phyloP scores from a whole-genome alignment of 2,797 vertebrate genomes.

The Hoplostethus atlanticus region DNA sequence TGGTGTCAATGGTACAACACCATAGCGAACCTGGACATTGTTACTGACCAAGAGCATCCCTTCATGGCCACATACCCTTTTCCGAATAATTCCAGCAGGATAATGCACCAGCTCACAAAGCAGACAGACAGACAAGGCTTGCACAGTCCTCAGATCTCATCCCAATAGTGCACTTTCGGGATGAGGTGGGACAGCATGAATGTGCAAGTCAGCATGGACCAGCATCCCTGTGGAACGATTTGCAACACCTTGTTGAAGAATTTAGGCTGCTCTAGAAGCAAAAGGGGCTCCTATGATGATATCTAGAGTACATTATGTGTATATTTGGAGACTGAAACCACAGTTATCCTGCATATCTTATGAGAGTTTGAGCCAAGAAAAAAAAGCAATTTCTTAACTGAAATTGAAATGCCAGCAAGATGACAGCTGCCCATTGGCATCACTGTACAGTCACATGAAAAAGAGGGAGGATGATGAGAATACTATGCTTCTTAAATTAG shows the following conservation, averaged over 20 bases:
- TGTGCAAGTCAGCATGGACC: slow-evolving; percentile 38
- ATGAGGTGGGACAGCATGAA: slow-evolving; percentile 44
- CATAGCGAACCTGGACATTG: no score
- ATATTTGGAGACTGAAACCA: slow-evolving; percentile 34
- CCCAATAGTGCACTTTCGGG: slow-evolving; percentile 44
- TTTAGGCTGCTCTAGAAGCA: neutral
- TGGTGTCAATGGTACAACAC: neutral
- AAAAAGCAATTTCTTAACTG: slow-evolving; percentile 77
- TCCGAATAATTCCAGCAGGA: slow-evolving; percentile 21
- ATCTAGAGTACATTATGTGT: slow-evolving; percentile 16
- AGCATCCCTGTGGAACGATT: slow-evolving; percentile 21
- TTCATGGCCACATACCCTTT: slow-evolving; percentile 2
- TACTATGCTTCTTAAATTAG: slow-evolving; percentile 59
- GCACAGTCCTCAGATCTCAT: slow-evolving; percentile 32
- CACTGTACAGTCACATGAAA: slow-evolving; percentile 43
- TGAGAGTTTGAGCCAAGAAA: slow-evolving; percentile 48
- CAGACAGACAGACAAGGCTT: neutral
- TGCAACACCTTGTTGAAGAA: slow-evolving; percentile 33
- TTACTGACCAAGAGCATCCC: neutral
- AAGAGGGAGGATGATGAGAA: slow-evolving; percentile 49
- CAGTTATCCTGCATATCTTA: slow-evolving; percentile 31
- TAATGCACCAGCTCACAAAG: slow-evolving; percentile 19
- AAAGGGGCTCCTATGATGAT: slow-evolving; percentile 15
- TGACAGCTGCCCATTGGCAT: slow-evolving; percentile 72
- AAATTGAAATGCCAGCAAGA: slow-evolving; percentile 78